Base-by-base conservation (phyloP, 2,888 invertebrate species). In the Platycheirus rosarum region DNA sequence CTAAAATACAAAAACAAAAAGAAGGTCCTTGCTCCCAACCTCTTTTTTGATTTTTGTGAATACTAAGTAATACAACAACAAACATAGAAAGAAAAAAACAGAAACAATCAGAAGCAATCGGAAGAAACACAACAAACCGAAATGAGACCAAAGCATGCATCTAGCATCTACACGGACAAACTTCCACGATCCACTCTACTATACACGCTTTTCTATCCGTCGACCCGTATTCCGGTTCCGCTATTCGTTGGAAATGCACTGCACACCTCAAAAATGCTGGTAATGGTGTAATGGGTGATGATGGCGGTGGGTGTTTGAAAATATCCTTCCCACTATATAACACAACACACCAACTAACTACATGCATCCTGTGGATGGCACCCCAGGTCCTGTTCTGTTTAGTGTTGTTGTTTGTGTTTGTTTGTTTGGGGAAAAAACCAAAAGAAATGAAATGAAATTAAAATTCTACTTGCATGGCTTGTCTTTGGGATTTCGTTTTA, bases 91-190 rank as follows among this genome's bases (percentile, higher is more conserved):
- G 20, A 57, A 29, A 16, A 51, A 23, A 57, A 23, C 9, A 14
- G 2, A 40, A 57, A 49, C 60, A 46, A 44, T 53, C 48, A 18
- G 16, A 65, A 51, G 63, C 65, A 70, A 77, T 71, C 65, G 65
- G 46, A 78, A 78, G 32, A 23, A 78, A 78, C 60, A 60, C 18
- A 68, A 78, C 60, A 71, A 78, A 66, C 60, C 78, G 35, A 66
- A 53, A 68, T 37, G 49, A 66, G 32, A 60, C 66, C 42, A 29
- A 44, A 44, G 29, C 60, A 60, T 60, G 60, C 60, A 60, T 29
- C 29, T 44, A 57, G 48, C 44, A 57, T 1, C 11, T 1, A 18
- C 20, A 53, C 7, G 32, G 18, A 32, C 29, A 51, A n/a, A 51
- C 51, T 16, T 51, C 16, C 32, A 51, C 51, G 18, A 51, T 32